phyloP scores from a whole-genome alignment of 2,797 vertebrate genomes.

The Ispidina picta region DNA sequence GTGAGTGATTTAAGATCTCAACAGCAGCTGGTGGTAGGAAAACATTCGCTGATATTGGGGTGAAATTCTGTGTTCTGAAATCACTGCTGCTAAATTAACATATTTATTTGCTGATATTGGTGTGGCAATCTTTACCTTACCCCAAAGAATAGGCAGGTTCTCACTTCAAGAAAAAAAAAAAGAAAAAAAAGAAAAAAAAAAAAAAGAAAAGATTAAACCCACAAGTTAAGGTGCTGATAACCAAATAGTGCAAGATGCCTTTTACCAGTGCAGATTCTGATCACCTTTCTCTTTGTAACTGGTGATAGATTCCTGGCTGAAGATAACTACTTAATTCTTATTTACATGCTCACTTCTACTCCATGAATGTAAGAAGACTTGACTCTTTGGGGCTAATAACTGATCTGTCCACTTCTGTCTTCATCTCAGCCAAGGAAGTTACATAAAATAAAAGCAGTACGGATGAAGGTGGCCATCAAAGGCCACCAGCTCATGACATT shows the following conservation, averaged over 20 bases:
- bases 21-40: background rate
- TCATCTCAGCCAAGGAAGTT: slow-evolving; percentile 42
- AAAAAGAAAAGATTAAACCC: background rate
- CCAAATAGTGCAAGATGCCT: background rate
- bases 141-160: background rate
- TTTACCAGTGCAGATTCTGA: background rate
- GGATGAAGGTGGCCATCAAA: slow-evolving; percentile 51
- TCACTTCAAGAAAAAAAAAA: background rate
- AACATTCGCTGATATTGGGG: background rate
- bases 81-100: background rate
- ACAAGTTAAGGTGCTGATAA: background rate
- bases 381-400: slow-evolving; percentile 27
- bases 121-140: background rate
- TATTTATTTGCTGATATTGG: background rate
- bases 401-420: slow-evolving; percentile 49
- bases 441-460: slow-evolving; percentile 54
- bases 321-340: background rate
- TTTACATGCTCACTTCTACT: slow-evolving; percentile 27
- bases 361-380: background rate
- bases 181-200: background rate
- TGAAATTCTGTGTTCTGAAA: background rate
- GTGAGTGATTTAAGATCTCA: background rate
- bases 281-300: background rate
- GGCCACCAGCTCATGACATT: slow-evolving; percentile 20
- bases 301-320: background rate